Evolutionary conservation across 2,797 vertebrate genomes (phyloP).

Genomic region (Pipistrellus pygmaeus): DNA sequence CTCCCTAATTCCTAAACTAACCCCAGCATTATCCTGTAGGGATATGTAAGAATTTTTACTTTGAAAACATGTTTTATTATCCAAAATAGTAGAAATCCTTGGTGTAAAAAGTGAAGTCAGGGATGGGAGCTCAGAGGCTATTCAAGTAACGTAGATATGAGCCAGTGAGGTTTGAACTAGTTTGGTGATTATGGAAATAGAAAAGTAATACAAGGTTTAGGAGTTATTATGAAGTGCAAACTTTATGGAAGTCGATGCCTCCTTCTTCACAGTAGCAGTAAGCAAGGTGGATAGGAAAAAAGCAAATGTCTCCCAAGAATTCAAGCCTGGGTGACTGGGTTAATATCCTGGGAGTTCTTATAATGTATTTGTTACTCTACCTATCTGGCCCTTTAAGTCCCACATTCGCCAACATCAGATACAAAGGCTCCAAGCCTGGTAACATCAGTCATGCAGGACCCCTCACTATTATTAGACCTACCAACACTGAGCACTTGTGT

Average conservation of each 20-base stretch:
- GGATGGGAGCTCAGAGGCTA: not conserved
- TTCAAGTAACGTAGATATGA: not conserved
- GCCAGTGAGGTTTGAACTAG: not conserved
- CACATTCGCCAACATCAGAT: not conserved
- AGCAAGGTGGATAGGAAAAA: not conserved
- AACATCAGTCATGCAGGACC: not conserved
- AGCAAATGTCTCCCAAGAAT: not conserved
- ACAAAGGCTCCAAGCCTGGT: not conserved
- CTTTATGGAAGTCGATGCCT: not conserved
- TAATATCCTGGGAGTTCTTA: not conserved
- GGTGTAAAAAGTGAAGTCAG: not conserved
- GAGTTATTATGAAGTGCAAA: not conserved
- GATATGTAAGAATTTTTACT: not conserved
- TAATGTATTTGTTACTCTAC: not conserved
- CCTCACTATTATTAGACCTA: not conserved
- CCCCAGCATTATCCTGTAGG: not conserved
- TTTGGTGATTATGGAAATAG: not conserved
- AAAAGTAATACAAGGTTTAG: not conserved
- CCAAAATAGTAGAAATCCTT: not conserved
- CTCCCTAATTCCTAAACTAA: constrained; percentile 14
- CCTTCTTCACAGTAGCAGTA: not conserved
- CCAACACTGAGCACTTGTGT: not conserved
- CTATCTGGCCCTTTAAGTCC: not conserved
- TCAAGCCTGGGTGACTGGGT: not conserved
- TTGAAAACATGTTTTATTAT: constrained; percentile 26